Base-by-base conservation (phyloP, 1,140 invertebrate genomes). In the Anastrepha obliqua region DNA sequence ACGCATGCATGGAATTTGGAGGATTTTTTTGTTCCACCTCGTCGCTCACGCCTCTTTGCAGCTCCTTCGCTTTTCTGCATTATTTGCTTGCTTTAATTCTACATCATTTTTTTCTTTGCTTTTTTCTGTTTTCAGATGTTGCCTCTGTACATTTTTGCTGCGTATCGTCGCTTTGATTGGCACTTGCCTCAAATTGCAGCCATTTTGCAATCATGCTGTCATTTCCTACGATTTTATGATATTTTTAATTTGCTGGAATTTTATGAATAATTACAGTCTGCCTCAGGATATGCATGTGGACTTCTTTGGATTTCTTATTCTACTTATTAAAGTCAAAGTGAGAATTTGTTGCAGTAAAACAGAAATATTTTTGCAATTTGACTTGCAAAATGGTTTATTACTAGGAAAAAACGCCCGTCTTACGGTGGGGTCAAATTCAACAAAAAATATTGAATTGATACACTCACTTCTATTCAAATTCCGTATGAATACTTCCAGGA, bases 1-100 rank as follows among this genome's bases (percentile, higher is more conserved):
- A 81, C 74, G 74, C 74, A 81, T 81, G 74, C 74, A 81, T 81
- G 47, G 74, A 81, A 81, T 51, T 81, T 81, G 44, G 74, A 81
- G 47, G 74, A 81, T 81, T 81, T 81, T 42, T 51, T 51, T 55
- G 74, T 17, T 13, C 47, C 74, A 51, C 74, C 47, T 55, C 74
- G 74, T 20, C 44, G 13, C 17, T 20, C 47, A 11, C 74, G 20
- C 17, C 55, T n/a, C 5, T 17, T 42, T n/a, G 13, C 74, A 1
- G 8, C 47, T 8, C 47, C 17, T 8, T 3, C 7, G 39, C 42
- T 81, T 51, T 5, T 8, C 9, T 13, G 3, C 55, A 55, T 81
- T 81, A 55, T 81, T 81, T 81, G 74, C 44, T 20, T 81, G 7
- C n/a, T 81, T 51, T 81, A 81, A 81, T 81, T 55, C 74, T 81